Base-by-base conservation (phyloP, 2,888 invertebrate species). In the Macaria liturata region DNA sequence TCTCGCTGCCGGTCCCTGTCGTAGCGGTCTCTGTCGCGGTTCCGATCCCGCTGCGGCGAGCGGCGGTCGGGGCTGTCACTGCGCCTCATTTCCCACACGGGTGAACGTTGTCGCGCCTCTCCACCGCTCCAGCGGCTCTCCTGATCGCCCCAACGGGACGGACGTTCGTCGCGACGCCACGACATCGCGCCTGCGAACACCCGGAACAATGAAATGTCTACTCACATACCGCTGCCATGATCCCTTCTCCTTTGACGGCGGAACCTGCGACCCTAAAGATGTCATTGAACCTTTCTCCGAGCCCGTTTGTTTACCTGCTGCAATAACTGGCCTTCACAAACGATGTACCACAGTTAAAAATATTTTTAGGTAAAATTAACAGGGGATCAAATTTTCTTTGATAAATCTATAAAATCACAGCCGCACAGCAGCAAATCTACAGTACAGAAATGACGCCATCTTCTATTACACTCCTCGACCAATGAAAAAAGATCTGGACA, bases 131-230 rank as follows among this genome's bases (percentile, higher is more conserved):
- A 71, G 62, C 70, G 61, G 45, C 68, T 67, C 45, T 61, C 50
- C 37, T 68, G 62, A n/a, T 81, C 83, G 61, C 78, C 81, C 88
- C 89, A 88, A 30, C 88, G 81, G 62, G 83, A 71, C 56, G 74
- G 72, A 54, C 88, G 81, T 64, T 85, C 87, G 62, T 88, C 87
- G 56, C 87, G 79, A 65, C 91, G 83, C 90, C 91, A 88, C 75
- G 90, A 90, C 91, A 90, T 90, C 71, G 73, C 75, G 79, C 86
- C 91, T 90, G 91, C 74, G 86, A 90, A 90, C 85, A 89, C 67
- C 80, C 78, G 74, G 77, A 77, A 70, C 66, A 75, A 81, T 88
- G 78, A 86, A 88, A 80, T 74, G 66, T 69, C 66, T 80, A 84
- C 83, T 83, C 77, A 83, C 83, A 73, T 72, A 77, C 72, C 50